A percentile compares a stretch with the other conserved stretches of the same genome.
phyloP scores from a whole-genome alignment of 2,888 invertebrate genomes.

The Leucophenga maculata region DNA sequence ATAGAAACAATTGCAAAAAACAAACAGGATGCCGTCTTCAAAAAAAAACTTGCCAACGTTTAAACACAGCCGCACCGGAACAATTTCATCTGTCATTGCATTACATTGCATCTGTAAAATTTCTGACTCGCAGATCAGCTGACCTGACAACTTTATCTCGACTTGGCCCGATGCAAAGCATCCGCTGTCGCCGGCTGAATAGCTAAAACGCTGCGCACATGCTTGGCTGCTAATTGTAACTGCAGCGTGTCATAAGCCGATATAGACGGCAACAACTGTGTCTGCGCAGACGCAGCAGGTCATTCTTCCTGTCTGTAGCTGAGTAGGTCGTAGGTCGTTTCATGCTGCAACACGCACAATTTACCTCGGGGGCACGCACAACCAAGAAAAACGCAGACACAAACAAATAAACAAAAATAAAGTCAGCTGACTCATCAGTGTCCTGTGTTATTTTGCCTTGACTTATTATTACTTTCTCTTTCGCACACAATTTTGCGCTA shows the following conservation, averaged over 20 bases:
- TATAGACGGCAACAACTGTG: conserved; percentile 26
- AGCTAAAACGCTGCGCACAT: background rate
- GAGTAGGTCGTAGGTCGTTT: conserved; percentile 44
- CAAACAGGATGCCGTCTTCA: background rate
- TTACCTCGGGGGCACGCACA: conserved; percentile 44
- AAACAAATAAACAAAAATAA: conserved; percentile 31
- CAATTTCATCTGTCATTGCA: conserved; percentile 28
- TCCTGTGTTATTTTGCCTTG: conserved; percentile 24
- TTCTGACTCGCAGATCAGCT: conserved; percentile 38
- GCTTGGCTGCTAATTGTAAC: conserved; percentile 58
- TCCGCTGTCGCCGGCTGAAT: conserved; percentile 36
- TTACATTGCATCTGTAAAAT: conserved; percentile 23
- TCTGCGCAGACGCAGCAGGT: conserved; percentile 52
- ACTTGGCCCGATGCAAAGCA: conserved; percentile 28
- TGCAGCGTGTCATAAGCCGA: conserved; percentile 59
- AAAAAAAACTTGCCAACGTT: conserved; percentile 5
- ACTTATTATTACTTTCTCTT: background rate
- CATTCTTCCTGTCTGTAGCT: conserved; percentile 66
- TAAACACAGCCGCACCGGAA: conserved; percentile 20
- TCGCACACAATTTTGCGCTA: conserved; percentile 26
- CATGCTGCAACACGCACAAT: conserved; percentile 66
- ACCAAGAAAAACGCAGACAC: conserved; percentile 43
- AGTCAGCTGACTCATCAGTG: conserved; percentile 58
- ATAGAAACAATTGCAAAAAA: no score
- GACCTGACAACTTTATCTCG: conserved; percentile 66